A percentile compares a stretch with the other conserved stretches of the same genome.
These are phyloP conservation scores for Uropetala carovei DNA, from an alignment of 2,888 invertebrate genomes.

Conservation along the genomic window DNA sequence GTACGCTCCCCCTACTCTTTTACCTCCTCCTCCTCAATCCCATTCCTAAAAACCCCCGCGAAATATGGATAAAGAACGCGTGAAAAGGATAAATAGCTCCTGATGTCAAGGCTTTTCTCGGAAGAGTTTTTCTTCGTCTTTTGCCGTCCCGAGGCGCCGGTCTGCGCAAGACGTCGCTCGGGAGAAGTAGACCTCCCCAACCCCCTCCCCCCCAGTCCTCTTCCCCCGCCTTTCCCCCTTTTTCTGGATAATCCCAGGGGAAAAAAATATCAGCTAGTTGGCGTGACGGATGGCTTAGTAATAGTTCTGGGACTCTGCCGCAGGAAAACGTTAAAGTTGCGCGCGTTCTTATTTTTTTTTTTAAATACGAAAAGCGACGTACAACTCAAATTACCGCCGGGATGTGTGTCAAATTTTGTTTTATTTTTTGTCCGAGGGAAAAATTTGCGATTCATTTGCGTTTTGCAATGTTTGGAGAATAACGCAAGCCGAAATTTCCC, in stretches of 20 bases:
- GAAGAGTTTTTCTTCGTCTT: conserved; percentile 16
- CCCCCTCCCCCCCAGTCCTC: background rate
- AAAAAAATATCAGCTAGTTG: background rate
- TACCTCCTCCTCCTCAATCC: too few species aligned
- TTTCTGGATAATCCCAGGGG: background rate
- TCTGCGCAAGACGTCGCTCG: conserved; percentile 18
- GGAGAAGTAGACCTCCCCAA: background rate
- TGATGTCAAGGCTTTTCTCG: conserved; percentile 1
- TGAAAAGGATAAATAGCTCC: conserved; percentile 28
- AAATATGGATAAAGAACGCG: conserved; percentile 28
- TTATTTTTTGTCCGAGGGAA: background rate
- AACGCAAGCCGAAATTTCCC: background rate
- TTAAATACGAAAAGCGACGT: background rate
- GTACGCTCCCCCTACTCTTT: background rate
- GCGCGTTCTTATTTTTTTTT: background rate
- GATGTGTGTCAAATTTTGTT: background rate
- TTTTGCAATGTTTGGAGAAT: background rate
- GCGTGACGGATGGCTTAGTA: conserved; percentile 32
- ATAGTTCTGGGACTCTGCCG: conserved; percentile 26
- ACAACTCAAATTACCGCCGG: background rate
- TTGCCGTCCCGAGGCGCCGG: background rate
- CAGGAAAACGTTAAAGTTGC: background rate
- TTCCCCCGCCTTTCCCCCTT: too few species aligned
- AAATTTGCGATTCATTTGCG: background rate
- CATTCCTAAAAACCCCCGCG: background rate